phyloP scores from a whole-genome alignment of 2,113 vertebrate species.

The Naja naja region DNA sequence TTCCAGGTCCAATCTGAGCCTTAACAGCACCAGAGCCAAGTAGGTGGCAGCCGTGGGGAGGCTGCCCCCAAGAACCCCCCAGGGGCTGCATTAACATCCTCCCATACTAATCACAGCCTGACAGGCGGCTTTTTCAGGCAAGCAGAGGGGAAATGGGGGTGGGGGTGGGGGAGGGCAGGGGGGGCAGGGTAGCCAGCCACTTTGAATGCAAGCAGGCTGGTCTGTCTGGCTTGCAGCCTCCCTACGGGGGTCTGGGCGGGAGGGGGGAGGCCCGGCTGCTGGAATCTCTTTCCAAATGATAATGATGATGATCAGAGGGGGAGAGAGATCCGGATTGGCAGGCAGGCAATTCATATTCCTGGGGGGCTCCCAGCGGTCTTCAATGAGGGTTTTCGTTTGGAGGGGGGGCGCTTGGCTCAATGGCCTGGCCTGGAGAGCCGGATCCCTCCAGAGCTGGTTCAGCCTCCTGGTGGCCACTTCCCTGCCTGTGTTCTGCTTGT shows the following conservation, averaged over 20 bases:
- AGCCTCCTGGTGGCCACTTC: neutral
- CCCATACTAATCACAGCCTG: neutral
- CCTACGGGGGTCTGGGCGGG: fast-evolving
- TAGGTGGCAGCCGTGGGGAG: too few relatives aligned
- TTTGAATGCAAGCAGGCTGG: neutral
- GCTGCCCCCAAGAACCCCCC: neutral
- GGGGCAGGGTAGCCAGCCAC: neutral
- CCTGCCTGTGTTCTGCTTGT: neutral
- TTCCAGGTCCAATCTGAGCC: neutral
- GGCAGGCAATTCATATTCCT: neutral
- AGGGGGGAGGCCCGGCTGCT: fast-evolving
- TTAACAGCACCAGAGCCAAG: too few relatives aligned
- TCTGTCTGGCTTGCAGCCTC: neutral
- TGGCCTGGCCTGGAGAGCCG: neutral
- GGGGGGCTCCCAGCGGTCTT: neutral
- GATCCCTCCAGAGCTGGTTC: neutral
- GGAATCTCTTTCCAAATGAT: neutral
- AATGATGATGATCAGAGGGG: too few relatives aligned
- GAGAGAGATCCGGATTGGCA: neutral
- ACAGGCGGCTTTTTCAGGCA: neutral
- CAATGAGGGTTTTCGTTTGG: neutral
- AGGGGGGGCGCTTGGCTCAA: neutral
- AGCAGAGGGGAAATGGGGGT: neutral
- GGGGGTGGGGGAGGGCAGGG: neutral
- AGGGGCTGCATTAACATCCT: neutral